phyloP scores from a whole-genome alignment of 2,888 invertebrate species.

The Globia sparganii region DNA sequence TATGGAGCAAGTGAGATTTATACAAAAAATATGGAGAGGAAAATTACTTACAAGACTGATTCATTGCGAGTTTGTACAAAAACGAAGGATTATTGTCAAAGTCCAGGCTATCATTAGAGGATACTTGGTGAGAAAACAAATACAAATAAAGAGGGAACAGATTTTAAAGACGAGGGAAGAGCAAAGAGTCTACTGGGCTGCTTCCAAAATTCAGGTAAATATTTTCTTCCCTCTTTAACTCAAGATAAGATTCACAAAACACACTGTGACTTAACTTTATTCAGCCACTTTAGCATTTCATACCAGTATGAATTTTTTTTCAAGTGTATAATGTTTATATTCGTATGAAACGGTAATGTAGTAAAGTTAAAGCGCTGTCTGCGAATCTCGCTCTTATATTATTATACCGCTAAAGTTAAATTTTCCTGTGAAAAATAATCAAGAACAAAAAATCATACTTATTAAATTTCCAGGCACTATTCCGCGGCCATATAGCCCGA shows the following conservation, averaged over 20 bases:
- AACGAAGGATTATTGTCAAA: conserved; percentile 75
- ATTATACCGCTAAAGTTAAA: background rate
- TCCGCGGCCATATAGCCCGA: conserved; percentile 88
- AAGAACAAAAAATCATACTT: background rate
- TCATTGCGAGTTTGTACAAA: conserved; percentile 79
- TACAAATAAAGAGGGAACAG: conserved; percentile 83
- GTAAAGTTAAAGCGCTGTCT: background rate
- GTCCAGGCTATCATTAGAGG: conserved; percentile 88
- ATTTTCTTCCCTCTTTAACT: background rate
- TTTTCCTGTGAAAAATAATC: background rate
- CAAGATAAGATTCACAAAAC: background rate
- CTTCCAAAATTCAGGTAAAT: conserved; percentile 91
- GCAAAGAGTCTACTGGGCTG: conserved; percentile 87
- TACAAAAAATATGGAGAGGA: conserved; percentile 86
- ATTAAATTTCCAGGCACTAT: conserved; percentile 80
- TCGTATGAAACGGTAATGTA: background rate
- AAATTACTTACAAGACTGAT: conserved; percentile 80
- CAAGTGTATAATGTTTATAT: background rate
- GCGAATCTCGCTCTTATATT: background rate
- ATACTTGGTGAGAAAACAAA: conserved; percentile 85
- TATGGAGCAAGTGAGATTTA: conserved; percentile 73
- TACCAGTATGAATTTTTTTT: background rate
- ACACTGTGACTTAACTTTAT: background rate
- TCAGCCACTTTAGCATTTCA: background rate
- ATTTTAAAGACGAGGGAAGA: conserved; percentile 84